Evolutionary conservation across 53 echinoderm and acorn worm species (phyloP).

Genomic region (Arbacia lixula): DNA sequence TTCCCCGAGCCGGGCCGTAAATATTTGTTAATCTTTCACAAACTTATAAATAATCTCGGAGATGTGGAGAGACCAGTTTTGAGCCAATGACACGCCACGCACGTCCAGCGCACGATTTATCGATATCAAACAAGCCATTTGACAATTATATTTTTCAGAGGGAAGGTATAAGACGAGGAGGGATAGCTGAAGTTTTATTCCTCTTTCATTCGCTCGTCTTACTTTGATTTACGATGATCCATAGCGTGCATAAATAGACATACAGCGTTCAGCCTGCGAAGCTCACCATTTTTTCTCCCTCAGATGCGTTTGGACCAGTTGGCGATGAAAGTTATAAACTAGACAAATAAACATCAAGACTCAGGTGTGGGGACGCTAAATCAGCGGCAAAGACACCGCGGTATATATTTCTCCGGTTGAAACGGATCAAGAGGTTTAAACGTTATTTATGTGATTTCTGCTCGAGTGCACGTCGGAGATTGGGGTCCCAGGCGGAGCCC

Average conservation of each 20-base stretch:
- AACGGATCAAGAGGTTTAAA: slow-evolving; percentile 32
- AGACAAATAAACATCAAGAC: slow-evolving; percentile 27
- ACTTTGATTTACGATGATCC: slow-evolving; percentile 47
- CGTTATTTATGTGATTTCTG: slow-evolving; percentile 43
- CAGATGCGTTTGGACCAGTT: slow-evolving; percentile 28
- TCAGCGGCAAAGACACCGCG: slow-evolving; percentile 46
- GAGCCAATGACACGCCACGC: slow-evolving; percentile 36
- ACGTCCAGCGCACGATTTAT: slow-evolving; percentile 52
- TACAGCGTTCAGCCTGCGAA: no score
- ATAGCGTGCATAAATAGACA: slow-evolving; percentile 27
- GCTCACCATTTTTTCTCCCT: background rate
- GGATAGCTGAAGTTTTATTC: slow-evolving; percentile 3
- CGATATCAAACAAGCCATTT: slow-evolving; percentile 54
- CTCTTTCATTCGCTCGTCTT: slow-evolving; percentile 16
- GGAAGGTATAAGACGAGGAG: slow-evolving; percentile 3
- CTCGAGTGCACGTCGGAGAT: slow-evolving; percentile 1
- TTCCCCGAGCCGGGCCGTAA: slow-evolving; percentile 40
- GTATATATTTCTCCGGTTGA: slow-evolving; percentile 36
- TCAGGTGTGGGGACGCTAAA: slow-evolving; percentile 53
- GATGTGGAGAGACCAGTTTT: slow-evolving; percentile 34
- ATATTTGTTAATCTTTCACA: slow-evolving; percentile 62
- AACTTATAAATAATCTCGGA: slow-evolving; percentile 61
- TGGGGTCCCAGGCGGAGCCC: background rate
- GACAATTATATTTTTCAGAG: slow-evolving; percentile 47
- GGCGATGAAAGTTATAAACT: slow-evolving; percentile 59